Conservation (phyloP, 2,797 vertebrate genomes). For the Syndactyla subalaris region DNA sequence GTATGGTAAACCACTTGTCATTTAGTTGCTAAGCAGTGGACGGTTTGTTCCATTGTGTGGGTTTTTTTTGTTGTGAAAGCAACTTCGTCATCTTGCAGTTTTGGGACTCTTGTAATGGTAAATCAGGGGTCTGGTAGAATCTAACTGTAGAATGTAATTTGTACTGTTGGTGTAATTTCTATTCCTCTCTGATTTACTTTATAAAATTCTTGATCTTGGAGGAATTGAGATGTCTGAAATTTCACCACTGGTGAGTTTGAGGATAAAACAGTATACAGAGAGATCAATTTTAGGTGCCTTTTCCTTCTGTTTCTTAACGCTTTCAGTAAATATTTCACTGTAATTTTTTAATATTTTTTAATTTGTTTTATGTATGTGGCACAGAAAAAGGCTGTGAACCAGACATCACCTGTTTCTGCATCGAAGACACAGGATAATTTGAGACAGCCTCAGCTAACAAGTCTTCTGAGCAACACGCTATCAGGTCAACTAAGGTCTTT, state of each 20-base stretch:
- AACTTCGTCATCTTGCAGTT: neutral
- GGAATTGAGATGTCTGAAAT: neutral
- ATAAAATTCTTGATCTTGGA: neutral
- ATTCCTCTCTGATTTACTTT: neutral
- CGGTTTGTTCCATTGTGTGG: neutral
- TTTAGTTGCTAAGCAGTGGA: neutral
- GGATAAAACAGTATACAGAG: neutral
- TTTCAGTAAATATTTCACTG: slow-evolving; percentile 1
- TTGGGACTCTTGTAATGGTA: neutral
- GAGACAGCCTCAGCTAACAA: slow-evolving; percentile 82
- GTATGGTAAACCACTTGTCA: neutral
- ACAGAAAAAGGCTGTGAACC: slow-evolving; percentile 78
- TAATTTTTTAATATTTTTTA: neutral
- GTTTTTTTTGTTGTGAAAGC: neutral
- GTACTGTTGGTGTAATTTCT: neutral
- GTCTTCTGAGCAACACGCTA: slow-evolving; percentile 82
- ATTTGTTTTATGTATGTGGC: neutral
- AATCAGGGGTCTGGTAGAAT: neutral
- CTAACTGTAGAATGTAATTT: neutral
- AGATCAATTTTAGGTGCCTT: neutral
- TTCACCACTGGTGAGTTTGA: neutral
- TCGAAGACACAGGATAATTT: slow-evolving; percentile 80
- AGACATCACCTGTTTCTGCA: slow-evolving; percentile 76
- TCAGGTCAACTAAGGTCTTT: slow-evolving; percentile 70
- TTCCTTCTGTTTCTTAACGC: neutral